phyloP scores from a whole-genome alignment of 2,888 invertebrate genomes.

The Mantis religiosa region DNA sequence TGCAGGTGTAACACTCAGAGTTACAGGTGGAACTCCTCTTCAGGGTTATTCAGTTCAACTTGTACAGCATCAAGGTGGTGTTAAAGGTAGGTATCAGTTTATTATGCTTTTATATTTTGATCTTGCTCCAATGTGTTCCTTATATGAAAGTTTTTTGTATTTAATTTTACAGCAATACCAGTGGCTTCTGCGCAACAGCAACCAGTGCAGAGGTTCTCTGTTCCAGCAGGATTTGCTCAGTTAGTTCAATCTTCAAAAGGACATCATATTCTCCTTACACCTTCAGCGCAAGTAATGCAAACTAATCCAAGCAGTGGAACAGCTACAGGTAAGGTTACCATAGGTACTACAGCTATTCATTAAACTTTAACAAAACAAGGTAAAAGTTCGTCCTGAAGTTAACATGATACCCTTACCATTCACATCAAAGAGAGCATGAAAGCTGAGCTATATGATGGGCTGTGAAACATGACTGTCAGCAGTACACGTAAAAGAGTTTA shows the following conservation, averaged over 20 bases:
- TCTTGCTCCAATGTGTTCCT: too few species aligned
- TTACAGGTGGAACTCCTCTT: slow-evolving; percentile 40
- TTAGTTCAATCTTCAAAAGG: slow-evolving; percentile 68
- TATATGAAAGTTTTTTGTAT: too few species aligned
- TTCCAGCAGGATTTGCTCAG: slow-evolving; percentile 50
- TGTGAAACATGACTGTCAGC: too few species aligned
- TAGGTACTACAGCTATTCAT: neutral
- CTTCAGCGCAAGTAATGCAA: slow-evolving; percentile 40
- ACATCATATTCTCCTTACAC: slow-evolving; percentile 62
- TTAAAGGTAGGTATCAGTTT: slow-evolving; percentile 46
- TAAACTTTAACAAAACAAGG: too few species aligned
- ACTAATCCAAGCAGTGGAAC: slow-evolving; percentile 42
- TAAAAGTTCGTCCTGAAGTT: too few species aligned
- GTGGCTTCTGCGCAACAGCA: slow-evolving; percentile 41
- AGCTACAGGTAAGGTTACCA: slow-evolving; percentile 37
- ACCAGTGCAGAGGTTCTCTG: slow-evolving; percentile 18
- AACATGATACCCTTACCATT: too few species aligned
- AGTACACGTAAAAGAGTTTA: too few species aligned
- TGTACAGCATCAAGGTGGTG: slow-evolving; percentile 52
- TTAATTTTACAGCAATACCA: slow-evolving; percentile 46
- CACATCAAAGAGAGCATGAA: too few species aligned
- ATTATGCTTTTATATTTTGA: neutral
- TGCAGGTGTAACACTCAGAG: slow-evolving; percentile 30
- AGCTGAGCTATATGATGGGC: too few species aligned
- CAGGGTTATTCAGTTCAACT: slow-evolving; percentile 52